Evolutionary conservation across 1,140 invertebrate genomes (phyloP).

Genomic region (Drosophila virilis): DNA sequence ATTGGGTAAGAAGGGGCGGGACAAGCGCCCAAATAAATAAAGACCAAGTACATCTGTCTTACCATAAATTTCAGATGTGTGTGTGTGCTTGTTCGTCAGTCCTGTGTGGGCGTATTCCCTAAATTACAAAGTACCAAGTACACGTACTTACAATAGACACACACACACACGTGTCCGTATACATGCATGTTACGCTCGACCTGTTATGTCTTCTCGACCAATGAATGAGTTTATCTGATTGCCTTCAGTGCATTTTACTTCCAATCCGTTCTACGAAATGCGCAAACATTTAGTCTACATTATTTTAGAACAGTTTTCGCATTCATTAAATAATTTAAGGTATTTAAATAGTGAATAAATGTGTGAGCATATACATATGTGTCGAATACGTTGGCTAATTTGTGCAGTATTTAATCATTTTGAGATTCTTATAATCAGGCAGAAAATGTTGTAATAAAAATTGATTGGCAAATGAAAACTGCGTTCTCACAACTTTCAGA

Average conservation of each 20-base stretch:
- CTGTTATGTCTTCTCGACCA: slow-evolving; percentile 22
- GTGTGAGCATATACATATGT: too few relatives aligned
- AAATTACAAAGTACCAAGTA: slow-evolving; percentile 29
- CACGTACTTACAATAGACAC: not conserved
- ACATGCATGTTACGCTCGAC: not conserved
- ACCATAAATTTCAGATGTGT: slow-evolving; percentile 62
- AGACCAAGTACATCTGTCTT: slow-evolving; percentile 78
- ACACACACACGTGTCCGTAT: not conserved
- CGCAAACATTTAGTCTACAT: not conserved
- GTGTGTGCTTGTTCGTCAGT: slow-evolving; percentile 9
- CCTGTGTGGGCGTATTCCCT: slow-evolving; percentile 30
- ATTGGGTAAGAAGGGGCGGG: slow-evolving; percentile 5
- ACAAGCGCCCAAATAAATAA: slow-evolving; percentile 65
- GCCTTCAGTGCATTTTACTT: slow-evolving; percentile 12
- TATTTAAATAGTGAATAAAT: not conserved
- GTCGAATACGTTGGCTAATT: too few relatives aligned
- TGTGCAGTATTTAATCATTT: too few relatives aligned
- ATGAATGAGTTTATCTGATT: slow-evolving; percentile 31
- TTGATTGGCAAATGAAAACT: too few relatives aligned
- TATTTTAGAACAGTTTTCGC: slow-evolving; percentile 1
- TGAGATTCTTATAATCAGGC: too few relatives aligned
- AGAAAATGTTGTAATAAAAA: too few relatives aligned
- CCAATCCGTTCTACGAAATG: not conserved
- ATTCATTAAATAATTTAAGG: not conserved
- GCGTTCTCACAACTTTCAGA: too few relatives aligned